phyloP scores from a whole-genome alignment of 37 sponge, comb jelly and placozoan genomes.

The Oopsacas minuta region DNA sequence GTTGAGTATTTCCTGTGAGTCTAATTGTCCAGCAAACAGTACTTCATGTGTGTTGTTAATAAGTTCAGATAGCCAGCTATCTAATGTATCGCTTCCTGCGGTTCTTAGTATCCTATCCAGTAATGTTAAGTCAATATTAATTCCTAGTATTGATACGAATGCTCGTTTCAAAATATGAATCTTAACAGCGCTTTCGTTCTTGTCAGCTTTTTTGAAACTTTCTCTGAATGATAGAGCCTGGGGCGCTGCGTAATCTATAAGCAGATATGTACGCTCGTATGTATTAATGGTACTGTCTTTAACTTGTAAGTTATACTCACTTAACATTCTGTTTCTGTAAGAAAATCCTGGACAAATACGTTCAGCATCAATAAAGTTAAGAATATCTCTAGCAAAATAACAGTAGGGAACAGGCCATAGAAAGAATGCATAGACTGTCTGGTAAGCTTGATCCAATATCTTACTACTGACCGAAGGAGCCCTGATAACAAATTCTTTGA shows the following conservation, averaged over 20 bases:
- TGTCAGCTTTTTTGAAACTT: not conserved
- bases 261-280: not conserved
- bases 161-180: slow-evolving; percentile 1
- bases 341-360: slow-evolving; percentile 8
- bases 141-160: not conserved
- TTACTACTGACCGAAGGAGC: not conserved
- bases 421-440: not conserved
- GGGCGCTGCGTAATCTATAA: not conserved
- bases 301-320: not conserved
- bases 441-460: not conserved
- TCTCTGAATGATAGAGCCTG: slow-evolving; percentile 2
- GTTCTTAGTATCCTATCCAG: not conserved
- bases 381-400: not conserved
- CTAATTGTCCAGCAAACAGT: not conserved
- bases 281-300: not conserved
- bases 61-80: not conserved
- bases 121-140: not conserved
- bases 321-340: not conserved
- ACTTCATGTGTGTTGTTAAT: not conserved
- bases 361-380: slow-evolving; percentile 6
- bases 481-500: not conserved
- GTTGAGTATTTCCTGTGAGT: not conserved
- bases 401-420: not conserved
- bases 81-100: not conserved
- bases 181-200: not conserved